phyloP scores from a whole-genome alignment of 2,113 vertebrate genomes.

The Seriola quinqueradiata region DNA sequence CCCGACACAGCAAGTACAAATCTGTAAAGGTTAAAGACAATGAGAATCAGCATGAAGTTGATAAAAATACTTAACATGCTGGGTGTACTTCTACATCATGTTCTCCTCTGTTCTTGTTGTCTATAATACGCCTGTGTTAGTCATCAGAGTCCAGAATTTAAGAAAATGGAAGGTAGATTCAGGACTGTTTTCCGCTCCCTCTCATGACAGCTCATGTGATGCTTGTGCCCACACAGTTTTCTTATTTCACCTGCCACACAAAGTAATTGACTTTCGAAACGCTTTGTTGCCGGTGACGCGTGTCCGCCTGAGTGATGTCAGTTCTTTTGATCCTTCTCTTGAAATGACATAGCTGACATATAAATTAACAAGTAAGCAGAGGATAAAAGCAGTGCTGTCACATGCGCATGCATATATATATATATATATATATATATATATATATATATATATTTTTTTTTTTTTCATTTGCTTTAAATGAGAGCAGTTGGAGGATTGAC shows the following conservation, averaged over 20 bases:
- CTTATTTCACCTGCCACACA: background rate
- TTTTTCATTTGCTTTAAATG: background rate
- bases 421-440: too few species aligned
- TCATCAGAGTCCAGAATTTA: background rate
- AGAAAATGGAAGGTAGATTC: background rate
- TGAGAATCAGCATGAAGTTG: background rate
- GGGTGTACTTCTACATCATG: background rate
- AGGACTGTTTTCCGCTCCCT: background rate
- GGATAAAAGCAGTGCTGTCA: background rate
- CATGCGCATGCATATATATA: too few species aligned
- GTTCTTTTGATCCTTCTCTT: constrained; percentile 18
- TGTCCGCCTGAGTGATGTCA: background rate
- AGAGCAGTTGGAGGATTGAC: background rate
- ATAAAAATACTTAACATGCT: background rate
- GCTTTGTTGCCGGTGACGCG: constrained; percentile 34
- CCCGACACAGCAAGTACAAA: background rate
- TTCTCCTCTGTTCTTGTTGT: background rate
- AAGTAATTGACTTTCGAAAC: background rate
- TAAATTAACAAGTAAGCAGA: constrained; percentile 13
- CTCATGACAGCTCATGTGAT: constrained; percentile 19
- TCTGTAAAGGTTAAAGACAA: background rate
- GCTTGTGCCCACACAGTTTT: constrained; percentile 1
- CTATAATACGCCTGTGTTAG: background rate
- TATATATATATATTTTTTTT: too few species aligned
- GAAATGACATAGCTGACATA: constrained; percentile 34